Conservation (phyloP, 2,113 vertebrate genomes). For the Myodes glareolus region DNA sequence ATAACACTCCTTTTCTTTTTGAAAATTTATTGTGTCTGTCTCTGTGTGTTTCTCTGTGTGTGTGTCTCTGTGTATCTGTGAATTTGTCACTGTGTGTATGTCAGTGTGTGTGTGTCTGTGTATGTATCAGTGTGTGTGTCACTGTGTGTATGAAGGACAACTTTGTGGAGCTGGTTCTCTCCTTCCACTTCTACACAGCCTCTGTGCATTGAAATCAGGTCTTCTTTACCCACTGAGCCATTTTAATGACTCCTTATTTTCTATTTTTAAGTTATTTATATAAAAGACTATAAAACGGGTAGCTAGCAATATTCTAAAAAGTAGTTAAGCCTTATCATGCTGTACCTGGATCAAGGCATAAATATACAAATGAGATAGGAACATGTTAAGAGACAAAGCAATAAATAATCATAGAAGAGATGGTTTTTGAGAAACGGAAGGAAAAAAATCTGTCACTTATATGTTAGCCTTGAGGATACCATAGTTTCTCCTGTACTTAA, state of each 20-base stretch:
- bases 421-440: neutral
- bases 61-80: neutral
- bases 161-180: neutral
- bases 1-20: neutral
- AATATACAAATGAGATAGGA: neutral
- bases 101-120: neutral
- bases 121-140: neutral
- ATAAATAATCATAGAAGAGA: neutral
- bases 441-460: neutral
- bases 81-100: neutral
- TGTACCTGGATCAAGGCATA: neutral
- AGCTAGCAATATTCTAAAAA: conserved; percentile 33
- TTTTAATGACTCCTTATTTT: neutral
- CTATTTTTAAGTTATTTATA: neutral
- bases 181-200: neutral
- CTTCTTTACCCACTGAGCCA: neutral
- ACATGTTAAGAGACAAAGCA: neutral
- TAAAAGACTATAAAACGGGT: conserved; percentile 17
- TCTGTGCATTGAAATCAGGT: neutral
- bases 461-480: neutral
- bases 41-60: neutral
- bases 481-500: neutral
- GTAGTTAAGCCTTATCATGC: neutral
- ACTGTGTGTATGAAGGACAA: neutral
- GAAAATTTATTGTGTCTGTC: neutral